Evolutionary conservation across 2,888 invertebrate genomes (phyloP).

Genomic region (Eudasyphora cyanicolor): DNA sequence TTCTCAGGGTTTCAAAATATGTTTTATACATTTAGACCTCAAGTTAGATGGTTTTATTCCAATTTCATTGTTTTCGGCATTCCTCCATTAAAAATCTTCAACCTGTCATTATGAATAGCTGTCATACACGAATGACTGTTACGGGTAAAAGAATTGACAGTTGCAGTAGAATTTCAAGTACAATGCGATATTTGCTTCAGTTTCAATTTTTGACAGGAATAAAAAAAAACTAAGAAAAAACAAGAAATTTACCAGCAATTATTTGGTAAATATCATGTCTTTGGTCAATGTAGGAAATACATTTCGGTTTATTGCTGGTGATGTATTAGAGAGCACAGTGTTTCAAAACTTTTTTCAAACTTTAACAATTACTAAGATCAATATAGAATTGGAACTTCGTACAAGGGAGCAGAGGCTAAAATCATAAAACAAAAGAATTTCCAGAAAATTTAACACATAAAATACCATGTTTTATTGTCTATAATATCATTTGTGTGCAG

Average conservation of each 20-base stretch:
- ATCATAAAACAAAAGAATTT: too few species aligned
- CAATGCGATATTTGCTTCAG: constrained; percentile 13
- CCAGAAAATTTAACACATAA: too few species aligned
- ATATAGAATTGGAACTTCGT: too few species aligned
- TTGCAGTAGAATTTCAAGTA: constrained; percentile 13
- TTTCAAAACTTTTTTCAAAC: too few species aligned
- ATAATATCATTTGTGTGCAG: too few species aligned
- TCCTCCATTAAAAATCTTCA: constrained; percentile 20
- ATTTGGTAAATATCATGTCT: constrained; percentile 34
- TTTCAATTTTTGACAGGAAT: not conserved
- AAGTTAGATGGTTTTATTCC: not conserved
- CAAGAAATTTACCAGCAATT: constrained; percentile 16
- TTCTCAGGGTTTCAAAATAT: not conserved
- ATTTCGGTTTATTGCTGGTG: constrained; percentile 7
- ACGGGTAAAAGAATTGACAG: constrained; percentile 17
- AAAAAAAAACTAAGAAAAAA: not conserved
- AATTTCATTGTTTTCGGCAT: not conserved
- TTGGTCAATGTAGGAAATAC: constrained; percentile 16
- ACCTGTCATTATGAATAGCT: constrained; percentile 36
- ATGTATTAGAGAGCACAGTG: constrained; percentile 14
- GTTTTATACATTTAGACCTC: not conserved
- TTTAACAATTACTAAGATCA: too few species aligned
- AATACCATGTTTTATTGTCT: too few species aligned
- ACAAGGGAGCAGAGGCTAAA: too few species aligned
- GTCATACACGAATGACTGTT: constrained; percentile 10